These are phyloP conservation scores for Drosophila nasuta DNA, from an alignment of 1,140 invertebrate species.

Conservation along the genomic window DNA sequence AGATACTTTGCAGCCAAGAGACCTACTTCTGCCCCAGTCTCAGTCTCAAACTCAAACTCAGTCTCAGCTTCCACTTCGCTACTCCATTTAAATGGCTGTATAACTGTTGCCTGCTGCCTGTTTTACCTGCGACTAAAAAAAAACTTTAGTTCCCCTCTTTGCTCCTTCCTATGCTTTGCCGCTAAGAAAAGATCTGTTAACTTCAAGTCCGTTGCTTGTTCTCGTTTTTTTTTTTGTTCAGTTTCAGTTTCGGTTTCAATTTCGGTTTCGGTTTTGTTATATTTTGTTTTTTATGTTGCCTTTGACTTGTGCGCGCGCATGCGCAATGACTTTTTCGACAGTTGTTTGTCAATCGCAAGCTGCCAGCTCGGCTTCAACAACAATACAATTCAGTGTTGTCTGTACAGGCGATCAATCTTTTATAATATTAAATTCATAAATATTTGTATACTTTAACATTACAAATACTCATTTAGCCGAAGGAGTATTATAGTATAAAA, in stretches of 20 bases:
- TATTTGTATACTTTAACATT: not conserved
- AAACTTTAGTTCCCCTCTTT: not conserved
- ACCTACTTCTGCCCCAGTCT: constrained; percentile 58
- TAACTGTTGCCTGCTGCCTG: constrained; percentile 68
- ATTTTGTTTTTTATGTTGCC: constrained; percentile 47
- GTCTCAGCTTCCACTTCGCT: constrained; percentile 67
- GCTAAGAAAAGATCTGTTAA: constrained; percentile 61
- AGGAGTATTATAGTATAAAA: no score
- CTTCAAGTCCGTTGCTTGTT: constrained; percentile 34
- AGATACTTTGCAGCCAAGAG: constrained; percentile 29
- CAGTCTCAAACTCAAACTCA: constrained; percentile 10
- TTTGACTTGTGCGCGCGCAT: constrained; percentile 73
- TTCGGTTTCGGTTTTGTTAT: constrained; percentile 17
- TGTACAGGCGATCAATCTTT: constrained; percentile 36
- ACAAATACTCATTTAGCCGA: no score
- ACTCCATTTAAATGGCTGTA: constrained; percentile 75
- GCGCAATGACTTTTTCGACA: constrained; percentile 80
- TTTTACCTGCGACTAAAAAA: constrained; percentile 40
- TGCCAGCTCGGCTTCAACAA: constrained; percentile 35
- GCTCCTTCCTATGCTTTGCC: not conserved
- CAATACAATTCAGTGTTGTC: constrained; percentile 17
- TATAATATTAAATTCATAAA: constrained; percentile 9
- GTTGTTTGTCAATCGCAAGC: constrained; percentile 76
- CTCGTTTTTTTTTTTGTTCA: constrained; percentile 21
- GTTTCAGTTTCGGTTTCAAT: constrained; percentile 30